Conservation (phyloP, 2,113 vertebrate species). For the Etheostoma spectabile region DNA sequence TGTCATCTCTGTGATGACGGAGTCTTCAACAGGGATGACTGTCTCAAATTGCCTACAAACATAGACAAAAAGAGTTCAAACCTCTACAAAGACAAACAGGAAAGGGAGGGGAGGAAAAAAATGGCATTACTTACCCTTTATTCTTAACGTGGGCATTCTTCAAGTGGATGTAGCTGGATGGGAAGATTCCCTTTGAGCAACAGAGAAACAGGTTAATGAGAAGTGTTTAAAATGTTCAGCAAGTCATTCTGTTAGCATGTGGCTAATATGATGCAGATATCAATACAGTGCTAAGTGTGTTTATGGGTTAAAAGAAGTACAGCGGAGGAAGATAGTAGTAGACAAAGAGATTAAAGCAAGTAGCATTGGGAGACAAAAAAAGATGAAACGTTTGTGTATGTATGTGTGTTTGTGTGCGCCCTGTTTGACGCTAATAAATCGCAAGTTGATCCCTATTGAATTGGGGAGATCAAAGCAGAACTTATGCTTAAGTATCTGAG, state of each 20-base stretch:
- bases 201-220: slow-evolving; percentile 43
- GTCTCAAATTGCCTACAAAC: slow-evolving; percentile 95
- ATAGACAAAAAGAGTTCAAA: neutral
- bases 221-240: neutral
- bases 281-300: slow-evolving; percentile 25
- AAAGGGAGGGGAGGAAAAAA: neutral
- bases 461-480: slow-evolving; percentile 56
- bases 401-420: neutral
- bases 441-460: slow-evolving; percentile 27
- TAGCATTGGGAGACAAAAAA: slow-evolving; percentile 30
- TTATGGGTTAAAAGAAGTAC: slow-evolving; percentile 27
- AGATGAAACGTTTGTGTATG: slow-evolving; percentile 26
- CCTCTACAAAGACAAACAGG: neutral
- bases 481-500: slow-evolving; percentile 24
- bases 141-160: slow-evolving; percentile 98
- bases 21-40: slow-evolving; percentile 95
- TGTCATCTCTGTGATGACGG: slow-evolving; percentile 99
- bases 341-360: slow-evolving; percentile 36
- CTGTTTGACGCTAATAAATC: slow-evolving; percentile 35
- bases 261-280: slow-evolving; percentile 14
- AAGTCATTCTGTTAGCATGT: slow-evolving; percentile 1
- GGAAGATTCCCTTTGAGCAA: slow-evolving; percentile 92
- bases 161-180: slow-evolving; percentile 94
- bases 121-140: slow-evolving; percentile 89
- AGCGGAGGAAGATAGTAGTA: neutral